Evolutionary conservation across 2,797 vertebrate genomes (phyloP).

Genomic region (Lophotriccus pileatus): DNA sequence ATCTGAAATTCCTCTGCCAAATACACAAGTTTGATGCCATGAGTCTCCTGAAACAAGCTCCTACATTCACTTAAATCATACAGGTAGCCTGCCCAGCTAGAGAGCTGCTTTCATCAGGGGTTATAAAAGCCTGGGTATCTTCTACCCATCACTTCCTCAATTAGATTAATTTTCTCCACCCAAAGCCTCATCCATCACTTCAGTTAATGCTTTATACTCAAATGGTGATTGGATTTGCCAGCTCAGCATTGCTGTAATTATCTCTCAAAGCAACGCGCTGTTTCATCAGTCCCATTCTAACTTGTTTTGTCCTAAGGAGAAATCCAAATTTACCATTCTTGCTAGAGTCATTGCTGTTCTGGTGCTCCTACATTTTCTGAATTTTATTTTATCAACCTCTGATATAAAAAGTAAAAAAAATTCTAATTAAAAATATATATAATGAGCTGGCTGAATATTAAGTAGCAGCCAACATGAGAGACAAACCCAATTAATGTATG

Average conservation of each 20-base stretch:
- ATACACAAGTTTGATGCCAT: neutral
- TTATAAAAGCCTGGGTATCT: conserved; percentile 10
- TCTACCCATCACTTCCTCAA: conserved; percentile 53
- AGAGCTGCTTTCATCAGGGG: conserved; percentile 3
- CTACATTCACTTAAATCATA: neutral
- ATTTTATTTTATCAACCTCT: neutral
- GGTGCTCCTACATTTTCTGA: neutral
- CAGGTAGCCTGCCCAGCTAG: neutral
- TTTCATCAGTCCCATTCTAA: conserved; percentile 42
- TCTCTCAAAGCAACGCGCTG: neutral
- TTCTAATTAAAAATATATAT: neutral
- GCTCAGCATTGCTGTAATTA: conserved; percentile 43
- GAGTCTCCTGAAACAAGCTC: neutral
- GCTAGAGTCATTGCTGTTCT: neutral
- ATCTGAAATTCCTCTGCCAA: neutral
- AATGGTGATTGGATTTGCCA: conserved; percentile 26
- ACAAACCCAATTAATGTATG: neutral
- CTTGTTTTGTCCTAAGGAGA: neutral
- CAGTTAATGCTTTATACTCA: conserved; percentile 34
- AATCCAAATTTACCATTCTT: neutral
- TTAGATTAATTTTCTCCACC: conserved; percentile 46
- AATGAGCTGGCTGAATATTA: neutral
- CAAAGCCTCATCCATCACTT: conserved; percentile 35
- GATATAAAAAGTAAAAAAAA: neutral
- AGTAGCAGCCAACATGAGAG: neutral